Base-by-base conservation (phyloP, 2,797 vertebrate species). In the Hemibagrus guttatus region DNA sequence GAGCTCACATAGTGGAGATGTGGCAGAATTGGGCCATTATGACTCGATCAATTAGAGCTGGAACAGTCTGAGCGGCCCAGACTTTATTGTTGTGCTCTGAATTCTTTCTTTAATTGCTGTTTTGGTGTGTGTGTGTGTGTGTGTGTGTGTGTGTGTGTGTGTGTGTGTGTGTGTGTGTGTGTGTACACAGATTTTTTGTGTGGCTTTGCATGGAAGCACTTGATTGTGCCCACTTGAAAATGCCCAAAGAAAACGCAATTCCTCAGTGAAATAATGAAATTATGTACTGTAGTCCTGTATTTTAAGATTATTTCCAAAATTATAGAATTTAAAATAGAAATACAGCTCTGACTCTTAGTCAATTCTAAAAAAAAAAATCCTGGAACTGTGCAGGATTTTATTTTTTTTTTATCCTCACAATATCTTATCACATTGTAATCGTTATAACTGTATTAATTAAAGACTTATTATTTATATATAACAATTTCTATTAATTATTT, bases 41-140 rank as follows among this genome's bases (percentile, higher is more conserved):
- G 46, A 75, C 84, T 85, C 75, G 49, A 83, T 90, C 89, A 87
- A 91, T 91, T 90, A 89, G 87, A 86, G 68, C 68, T 85, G 85
- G 72, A 87, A 89, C 54, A 19, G 85, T 87, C 54, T 39, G 71
- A 72, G 72, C 31, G 63, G 26, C 69, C 85, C 68, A 88, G 80
- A 90, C 23, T 54, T 85, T 68, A 86, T 21, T 90, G 87, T 87
- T 39, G 69, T 66, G 75, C 58, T 78, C 69, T 59, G 56, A 89
- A 85, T 85, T 87, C 82, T 81, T 79, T 74, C 82, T 87, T 84
- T 88, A 86, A 88, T 88, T 79, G 71, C 68, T 86, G 52, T 83
- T 83, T 83, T 85, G 81, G 75, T 87, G 68, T 17, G 12, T n/a
- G 26, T 52, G 23, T n/a, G 19, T n/a, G 28, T 76, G 49, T 35